These are phyloP conservation scores for Ethmia dodecea DNA, from an alignment of 2,888 invertebrate species.

Conservation along the genomic window DNA sequence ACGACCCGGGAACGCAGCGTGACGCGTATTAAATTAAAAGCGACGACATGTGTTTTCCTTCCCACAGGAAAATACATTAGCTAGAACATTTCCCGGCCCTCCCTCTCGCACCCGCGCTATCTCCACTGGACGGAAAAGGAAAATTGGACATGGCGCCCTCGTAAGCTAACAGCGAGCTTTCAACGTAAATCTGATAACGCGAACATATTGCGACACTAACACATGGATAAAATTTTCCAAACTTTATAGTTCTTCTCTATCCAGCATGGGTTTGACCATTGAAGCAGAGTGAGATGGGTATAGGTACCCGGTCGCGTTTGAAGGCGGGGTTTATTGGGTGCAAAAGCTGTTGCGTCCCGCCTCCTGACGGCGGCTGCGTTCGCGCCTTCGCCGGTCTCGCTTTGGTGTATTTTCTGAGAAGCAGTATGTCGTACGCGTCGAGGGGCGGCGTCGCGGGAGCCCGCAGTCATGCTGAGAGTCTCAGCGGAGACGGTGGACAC, in stretches of 20 bases:
- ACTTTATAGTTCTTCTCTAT: constrained; percentile 25
- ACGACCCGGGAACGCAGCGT: constrained; percentile 64
- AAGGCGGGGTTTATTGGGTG: constrained; percentile 53
- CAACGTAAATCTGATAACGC: constrained; percentile 76
- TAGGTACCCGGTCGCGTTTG: constrained; percentile 23
- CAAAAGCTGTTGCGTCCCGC: constrained; percentile 70
- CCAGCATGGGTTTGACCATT: constrained; percentile 10
- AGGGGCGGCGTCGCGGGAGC: constrained; percentile 75
- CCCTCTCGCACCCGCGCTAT: constrained; percentile 33
- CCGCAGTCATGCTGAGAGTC: constrained; percentile 75
- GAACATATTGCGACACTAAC: constrained; percentile 70
- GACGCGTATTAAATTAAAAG: constrained; percentile 76
- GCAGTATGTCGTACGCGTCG: constrained; percentile 66
- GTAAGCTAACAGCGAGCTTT: constrained; percentile 70
- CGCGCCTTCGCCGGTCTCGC: constrained; percentile 50
- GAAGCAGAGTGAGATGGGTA: constrained; percentile 37
- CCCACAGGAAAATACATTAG: constrained; percentile 77
- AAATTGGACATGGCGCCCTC: constrained; percentile 53
- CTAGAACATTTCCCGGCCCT: constrained; percentile 65
- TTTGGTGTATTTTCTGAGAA: constrained; percentile 64
- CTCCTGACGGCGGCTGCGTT: constrained; percentile 61
- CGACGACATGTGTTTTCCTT: constrained; percentile 76
- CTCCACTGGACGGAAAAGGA: constrained; percentile 29
- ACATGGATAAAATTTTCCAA: constrained; percentile 68
- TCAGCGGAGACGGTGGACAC: constrained; percentile 71